phyloP scores from a whole-genome alignment of 37 sponge, comb jelly and placozoan species.

The Halichondria panicea region DNA sequence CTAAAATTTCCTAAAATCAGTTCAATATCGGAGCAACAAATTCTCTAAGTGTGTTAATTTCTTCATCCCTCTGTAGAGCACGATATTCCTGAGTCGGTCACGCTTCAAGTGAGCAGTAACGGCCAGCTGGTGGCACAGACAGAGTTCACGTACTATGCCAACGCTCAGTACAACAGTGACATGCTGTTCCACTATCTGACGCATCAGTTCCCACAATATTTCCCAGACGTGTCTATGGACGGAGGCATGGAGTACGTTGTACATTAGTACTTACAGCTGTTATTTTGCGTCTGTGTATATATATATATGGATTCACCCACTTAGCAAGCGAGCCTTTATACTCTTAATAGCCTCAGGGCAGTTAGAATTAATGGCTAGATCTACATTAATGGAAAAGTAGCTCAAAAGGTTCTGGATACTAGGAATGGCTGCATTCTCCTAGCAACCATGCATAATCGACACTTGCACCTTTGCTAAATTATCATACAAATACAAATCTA shows the following conservation, averaged over 20 bases:
- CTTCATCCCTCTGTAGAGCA: constrained; percentile 15
- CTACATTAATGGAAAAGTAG: too few relatives aligned
- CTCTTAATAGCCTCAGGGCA: too few relatives aligned
- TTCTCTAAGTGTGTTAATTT: neutral
- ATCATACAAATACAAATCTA: too few relatives aligned
- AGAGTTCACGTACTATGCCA: constrained; percentile 63
- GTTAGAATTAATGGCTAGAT: too few relatives aligned
- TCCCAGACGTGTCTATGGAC: constrained; percentile 34
- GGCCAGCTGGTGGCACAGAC: constrained; percentile 48
- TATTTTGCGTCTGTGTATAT: neutral
- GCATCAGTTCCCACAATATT: constrained; percentile 52
- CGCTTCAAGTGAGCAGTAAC: constrained; percentile 40
- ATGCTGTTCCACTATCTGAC: constrained; percentile 50
- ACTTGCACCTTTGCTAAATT: too few relatives aligned
- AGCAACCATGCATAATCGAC: too few relatives aligned
- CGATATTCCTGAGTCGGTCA: constrained; percentile 43
- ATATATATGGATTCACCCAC: neutral
- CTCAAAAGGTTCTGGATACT: too few relatives aligned
- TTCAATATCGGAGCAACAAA: neutral
- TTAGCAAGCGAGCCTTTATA: too few relatives aligned
- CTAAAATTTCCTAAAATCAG: neutral
- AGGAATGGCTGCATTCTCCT: too few relatives aligned
- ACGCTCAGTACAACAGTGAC: constrained; percentile 24
- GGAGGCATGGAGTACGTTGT: neutral
- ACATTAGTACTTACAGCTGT: too few relatives aligned